Evolutionary conservation across 2,888 invertebrate species (phyloP).

Genomic region (Caenorhabditis sp.): DNA sequence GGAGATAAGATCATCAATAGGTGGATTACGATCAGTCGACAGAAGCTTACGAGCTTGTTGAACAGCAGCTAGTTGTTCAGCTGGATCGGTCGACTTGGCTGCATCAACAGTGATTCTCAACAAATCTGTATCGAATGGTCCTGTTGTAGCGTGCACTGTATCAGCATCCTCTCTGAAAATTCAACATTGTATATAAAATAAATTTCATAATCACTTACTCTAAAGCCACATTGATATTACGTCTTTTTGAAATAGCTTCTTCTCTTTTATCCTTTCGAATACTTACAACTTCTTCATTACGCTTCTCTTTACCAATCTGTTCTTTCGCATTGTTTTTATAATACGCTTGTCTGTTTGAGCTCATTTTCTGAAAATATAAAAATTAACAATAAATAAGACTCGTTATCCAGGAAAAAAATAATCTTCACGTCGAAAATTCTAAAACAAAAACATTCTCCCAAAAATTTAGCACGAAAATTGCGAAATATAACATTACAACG

Average conservation of each 20-base stretch:
- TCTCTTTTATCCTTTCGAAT: slow-evolving; percentile 97
- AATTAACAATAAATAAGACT: neutral
- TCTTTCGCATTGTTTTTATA: slow-evolving; percentile 99
- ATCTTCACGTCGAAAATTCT: no score
- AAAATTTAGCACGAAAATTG: neutral
- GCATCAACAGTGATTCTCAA: slow-evolving; percentile 85
- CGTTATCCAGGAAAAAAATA: neutral
- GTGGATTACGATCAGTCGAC: slow-evolving; percentile 96
- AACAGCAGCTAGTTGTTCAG: slow-evolving; percentile 86
- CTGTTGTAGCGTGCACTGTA: slow-evolving; percentile 27
- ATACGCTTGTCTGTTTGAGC: slow-evolving; percentile 54
- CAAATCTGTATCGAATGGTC: slow-evolving; percentile 49
- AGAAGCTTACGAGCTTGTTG: slow-evolving; percentile 84
- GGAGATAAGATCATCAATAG: slow-evolving; percentile 91
- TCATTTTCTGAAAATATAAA: slow-evolving; percentile 16
- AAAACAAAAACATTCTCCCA: neutral
- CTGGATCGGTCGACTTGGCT: slow-evolving; percentile 82
- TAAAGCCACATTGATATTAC: slow-evolving; percentile 83
- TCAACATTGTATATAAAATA: neutral
- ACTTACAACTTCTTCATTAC: slow-evolving; percentile 73
- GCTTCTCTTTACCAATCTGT: slow-evolving; percentile 80
- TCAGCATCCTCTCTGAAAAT: slow-evolving; percentile 44
- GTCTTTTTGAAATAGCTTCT: slow-evolving; percentile 91
- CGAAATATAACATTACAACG: neutral
- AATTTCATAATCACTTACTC: slow-evolving; percentile 51